These are phyloP conservation scores for Hedya salicella DNA, from an alignment of 2,888 invertebrate genomes.

Conservation along the genomic window DNA sequence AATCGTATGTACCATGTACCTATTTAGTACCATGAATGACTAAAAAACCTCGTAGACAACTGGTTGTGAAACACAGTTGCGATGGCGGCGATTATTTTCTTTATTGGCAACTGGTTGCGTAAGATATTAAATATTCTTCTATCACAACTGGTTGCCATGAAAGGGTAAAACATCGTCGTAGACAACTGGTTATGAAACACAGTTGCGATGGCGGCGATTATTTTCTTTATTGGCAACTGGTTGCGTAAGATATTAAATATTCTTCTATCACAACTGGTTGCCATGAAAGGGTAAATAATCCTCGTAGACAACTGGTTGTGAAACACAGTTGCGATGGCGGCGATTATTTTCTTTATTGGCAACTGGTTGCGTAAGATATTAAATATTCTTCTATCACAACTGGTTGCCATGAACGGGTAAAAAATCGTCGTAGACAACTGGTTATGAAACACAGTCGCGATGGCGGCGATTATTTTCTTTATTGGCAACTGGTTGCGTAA, in stretches of 20 bases:
- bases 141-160: slow-evolving; percentile 11
- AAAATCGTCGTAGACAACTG: slow-evolving; percentile 1
- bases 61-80: slow-evolving; percentile 26
- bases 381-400: slow-evolving; percentile 7
- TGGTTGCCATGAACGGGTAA: slow-evolving; percentile 1
- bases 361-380: slow-evolving; percentile 7
- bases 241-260: too few relatives aligned
- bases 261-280: neutral
- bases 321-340: slow-evolving; percentile 27
- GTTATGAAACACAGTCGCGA: neutral
- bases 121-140: slow-evolving; percentile 5
- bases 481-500: too few relatives aligned
- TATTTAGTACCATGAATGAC: slow-evolving; percentile 17
- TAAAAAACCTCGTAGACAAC: slow-evolving; percentile 20
- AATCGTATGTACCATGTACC: too few relatives aligned
- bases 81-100: slow-evolving; percentile 18
- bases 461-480: too few relatives aligned
- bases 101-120: slow-evolving; percentile 2
- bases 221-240: too few relatives aligned
- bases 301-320: slow-evolving; percentile 24
- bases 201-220: neutral
- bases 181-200: slow-evolving; percentile 7
- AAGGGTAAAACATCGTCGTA: neutral
- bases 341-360: slow-evolving; percentile 1
- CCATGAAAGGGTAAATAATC: slow-evolving; percentile 17